Percentiles rank a stretch among this genome's conserved stretches.
phyloP scores from a whole-genome alignment of 2,797 vertebrate species.

The Crocidura indochinensis region DNA sequence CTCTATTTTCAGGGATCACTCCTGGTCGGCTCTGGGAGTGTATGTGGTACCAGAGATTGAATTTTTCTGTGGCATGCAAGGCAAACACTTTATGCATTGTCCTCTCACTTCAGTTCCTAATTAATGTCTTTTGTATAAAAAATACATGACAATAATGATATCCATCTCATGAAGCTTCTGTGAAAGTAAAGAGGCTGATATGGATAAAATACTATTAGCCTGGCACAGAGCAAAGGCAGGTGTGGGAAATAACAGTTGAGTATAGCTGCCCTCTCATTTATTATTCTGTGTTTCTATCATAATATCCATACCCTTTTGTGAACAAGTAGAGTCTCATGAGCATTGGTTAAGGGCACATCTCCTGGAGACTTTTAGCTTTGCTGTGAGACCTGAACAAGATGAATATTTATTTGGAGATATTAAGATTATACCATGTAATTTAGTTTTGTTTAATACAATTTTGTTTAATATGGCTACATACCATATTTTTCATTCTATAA shows the following conservation, averaged over 20 bases:
- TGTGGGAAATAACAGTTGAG: background rate
- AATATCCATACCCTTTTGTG: background rate
- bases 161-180: background rate
- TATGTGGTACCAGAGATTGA: no score
- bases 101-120: background rate
- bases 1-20: no score
- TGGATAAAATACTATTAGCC: background rate
- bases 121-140: conserved; percentile 16
- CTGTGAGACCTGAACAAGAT: background rate
- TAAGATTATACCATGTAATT: background rate
- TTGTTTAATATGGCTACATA: background rate
- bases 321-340: background rate
- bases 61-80: no score
- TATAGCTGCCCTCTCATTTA: background rate
- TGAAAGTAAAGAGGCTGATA: background rate
- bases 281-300: background rate
- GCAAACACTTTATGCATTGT: no score
- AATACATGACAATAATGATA: background rate
- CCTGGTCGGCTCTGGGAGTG: no score
- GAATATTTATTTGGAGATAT: background rate
- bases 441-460: conserved; percentile 2
- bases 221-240: background rate
- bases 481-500: no score
- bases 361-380: background rate
- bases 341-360: background rate